Evolutionary conservation across 2,888 invertebrate genomes (phyloP).

Genomic region (Himalopsyche anomala): DNA sequence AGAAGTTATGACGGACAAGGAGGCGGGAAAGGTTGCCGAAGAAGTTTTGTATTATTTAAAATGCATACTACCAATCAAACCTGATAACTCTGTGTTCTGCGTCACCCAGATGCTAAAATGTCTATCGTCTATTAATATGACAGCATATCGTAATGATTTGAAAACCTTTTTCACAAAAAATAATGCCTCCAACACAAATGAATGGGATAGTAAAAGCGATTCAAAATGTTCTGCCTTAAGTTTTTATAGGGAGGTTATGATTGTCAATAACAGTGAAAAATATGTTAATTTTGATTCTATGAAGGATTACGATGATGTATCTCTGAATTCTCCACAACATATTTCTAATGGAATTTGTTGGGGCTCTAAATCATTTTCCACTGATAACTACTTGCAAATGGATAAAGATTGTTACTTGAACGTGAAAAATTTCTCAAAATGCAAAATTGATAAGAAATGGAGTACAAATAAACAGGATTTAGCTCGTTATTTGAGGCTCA

Average conservation of each 20-base stretch:
- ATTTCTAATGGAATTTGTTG: slow-evolving; percentile 13
- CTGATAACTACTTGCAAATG: slow-evolving; percentile 71
- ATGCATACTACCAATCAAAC: slow-evolving; percentile 82
- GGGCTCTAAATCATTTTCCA: slow-evolving; percentile 62
- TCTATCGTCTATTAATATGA: slow-evolving; percentile 85
- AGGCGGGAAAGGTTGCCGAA: slow-evolving; percentile 86
- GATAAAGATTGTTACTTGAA: slow-evolving; percentile 72
- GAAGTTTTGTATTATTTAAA: slow-evolving; percentile 87
- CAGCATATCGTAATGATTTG: slow-evolving; percentile 65
- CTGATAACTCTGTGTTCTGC: slow-evolving; percentile 83
- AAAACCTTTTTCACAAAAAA: slow-evolving; percentile 58
- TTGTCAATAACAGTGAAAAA: slow-evolving; percentile 52
- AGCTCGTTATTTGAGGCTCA: slow-evolving; percentile 91
- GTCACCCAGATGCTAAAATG: slow-evolving; percentile 87
- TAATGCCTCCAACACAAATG: slow-evolving; percentile 3
- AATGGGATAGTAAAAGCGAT: slow-evolving; percentile 53
- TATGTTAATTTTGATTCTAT: slow-evolving; percentile 54
- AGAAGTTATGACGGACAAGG: slow-evolving; percentile 82
- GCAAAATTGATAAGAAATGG: slow-evolving; percentile 74
- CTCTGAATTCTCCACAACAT: neutral
- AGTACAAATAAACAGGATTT: slow-evolving; percentile 75
- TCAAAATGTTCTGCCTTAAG: slow-evolving; percentile 1
- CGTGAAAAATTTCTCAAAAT: slow-evolving; percentile 74
- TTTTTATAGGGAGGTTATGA: slow-evolving; percentile 61
- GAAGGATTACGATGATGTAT: slow-evolving; percentile 28